These are phyloP conservation scores for Ommatoiulus sabulosus DNA, from an alignment of 2,888 invertebrate genomes.

Conservation along the genomic window DNA sequence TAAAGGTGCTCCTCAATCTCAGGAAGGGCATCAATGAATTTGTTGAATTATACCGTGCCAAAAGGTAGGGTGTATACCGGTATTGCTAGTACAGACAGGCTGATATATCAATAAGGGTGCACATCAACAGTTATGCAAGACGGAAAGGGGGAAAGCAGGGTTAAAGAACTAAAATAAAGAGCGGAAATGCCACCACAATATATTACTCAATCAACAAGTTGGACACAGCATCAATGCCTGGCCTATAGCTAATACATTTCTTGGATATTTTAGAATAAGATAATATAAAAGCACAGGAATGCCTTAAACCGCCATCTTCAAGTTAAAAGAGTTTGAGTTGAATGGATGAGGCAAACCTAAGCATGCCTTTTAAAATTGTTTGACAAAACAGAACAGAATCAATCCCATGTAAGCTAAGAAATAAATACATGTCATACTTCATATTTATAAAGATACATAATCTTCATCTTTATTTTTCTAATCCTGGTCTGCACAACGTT, in stretches of 20 bases:
- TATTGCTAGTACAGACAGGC: not conserved
- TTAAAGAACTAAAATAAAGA: not conserved
- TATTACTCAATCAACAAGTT: not conserved
- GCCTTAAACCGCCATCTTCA: no score
- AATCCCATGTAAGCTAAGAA: no score
- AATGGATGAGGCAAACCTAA: no score
- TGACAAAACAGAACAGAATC: no score
- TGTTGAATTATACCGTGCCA: not conserved
- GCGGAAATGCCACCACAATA: not conserved
- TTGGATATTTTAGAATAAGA: no score
- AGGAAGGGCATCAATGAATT: not conserved
- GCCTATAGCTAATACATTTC: not conserved
- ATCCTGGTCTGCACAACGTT: no score
- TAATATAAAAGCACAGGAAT: no score
- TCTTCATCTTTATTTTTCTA: no score
- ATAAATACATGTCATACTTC: no score
- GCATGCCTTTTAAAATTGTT: no score
- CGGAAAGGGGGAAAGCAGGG: not conserved
- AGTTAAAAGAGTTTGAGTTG: no score
- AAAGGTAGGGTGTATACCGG: slow-evolving; percentile 8
- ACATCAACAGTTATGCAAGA: slow-evolving; percentile 12
- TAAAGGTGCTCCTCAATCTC: not conserved
- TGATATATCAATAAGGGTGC: slow-evolving; percentile 15
- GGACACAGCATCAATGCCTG: not conserved
- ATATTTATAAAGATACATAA: no score